Evolutionary conservation across 2,113 vertebrate genomes (phyloP).

Genomic region (Strix uralensis): DNA sequence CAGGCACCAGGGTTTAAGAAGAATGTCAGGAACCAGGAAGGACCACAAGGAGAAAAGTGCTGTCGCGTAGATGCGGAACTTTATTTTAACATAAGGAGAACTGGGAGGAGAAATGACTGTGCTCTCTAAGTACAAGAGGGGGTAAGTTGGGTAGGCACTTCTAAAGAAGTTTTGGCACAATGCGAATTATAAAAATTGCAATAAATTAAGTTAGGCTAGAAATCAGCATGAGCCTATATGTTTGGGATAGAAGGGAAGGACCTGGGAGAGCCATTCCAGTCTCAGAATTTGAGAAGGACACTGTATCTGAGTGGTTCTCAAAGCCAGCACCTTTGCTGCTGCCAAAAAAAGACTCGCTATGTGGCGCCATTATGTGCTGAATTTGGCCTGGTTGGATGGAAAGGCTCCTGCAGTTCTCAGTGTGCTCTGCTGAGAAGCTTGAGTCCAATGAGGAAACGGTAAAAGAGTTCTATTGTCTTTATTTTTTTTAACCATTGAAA

Average conservation of each 20-base stretch:
- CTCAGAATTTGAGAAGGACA: neutral
- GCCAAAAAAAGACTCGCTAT: fast-evolving
- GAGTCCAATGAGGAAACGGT: neutral
- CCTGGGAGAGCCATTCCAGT: neutral
- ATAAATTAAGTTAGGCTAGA: neutral
- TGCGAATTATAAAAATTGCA: neutral
- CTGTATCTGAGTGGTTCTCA: neutral
- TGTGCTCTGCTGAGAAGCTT: neutral
- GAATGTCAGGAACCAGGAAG: neutral
- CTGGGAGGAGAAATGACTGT: neutral
- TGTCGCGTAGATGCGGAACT: fast-evolving
- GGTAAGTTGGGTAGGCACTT: neutral
- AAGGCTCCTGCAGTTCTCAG: neutral
- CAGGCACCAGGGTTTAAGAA: neutral
- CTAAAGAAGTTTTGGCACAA: neutral
- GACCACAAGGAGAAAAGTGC: neutral
- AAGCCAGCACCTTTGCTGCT: neutral
- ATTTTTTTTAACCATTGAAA: neutral
- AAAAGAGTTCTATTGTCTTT: neutral
- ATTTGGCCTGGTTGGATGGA: neutral
- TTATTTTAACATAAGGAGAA: neutral
- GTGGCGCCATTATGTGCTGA: neutral
- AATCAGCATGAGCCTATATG: neutral
- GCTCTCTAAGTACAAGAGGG: neutral
- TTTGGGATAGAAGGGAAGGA: neutral